Evolutionary conservation across 1,140 invertebrate species (phyloP), one percentile per base, ranked within the genome.

Genomic region (Drepana arcuata): DNA sequence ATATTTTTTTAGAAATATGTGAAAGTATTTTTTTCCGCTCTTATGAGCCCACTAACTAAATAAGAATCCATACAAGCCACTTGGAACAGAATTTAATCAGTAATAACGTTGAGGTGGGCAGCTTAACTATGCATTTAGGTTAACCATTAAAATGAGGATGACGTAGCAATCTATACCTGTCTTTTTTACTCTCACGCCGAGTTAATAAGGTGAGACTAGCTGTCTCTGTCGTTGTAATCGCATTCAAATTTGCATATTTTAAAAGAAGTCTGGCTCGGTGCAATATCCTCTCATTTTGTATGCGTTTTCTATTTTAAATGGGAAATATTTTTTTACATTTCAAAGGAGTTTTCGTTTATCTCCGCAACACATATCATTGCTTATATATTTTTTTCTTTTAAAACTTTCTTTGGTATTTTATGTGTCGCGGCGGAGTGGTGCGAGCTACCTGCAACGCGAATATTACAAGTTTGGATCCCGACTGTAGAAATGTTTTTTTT

Each of bases 211-310:
- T 14, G 14, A 31, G 12, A 11, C 30, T 46, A 37, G 6, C 39
- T 18, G 14, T 59, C 52, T 34, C 45, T 7, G 33, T 61, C 44
- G 18, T 7, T 36, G 30, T 65, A 57, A 65, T 65, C 50, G 47
- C 36, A 61, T 65, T 65, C 58, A 62, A 58, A 58, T 54, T 55
- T 61, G 50, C 57, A 58, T 57, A 55, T 65, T 61, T 52, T 47
- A 65, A 64, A 60, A 60, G 54, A 41, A 48, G 38, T 30, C 42
- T 37, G 39, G 39, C 31, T 47, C 35, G 39, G 37, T 48, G 57
- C 53, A 60, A 61, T 64, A 57, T 57, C 44, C 57, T 55, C 48
- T 63, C 55, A 59, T 59, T 55, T 53, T 44, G 42, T 62, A 56
- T 57, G 56, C 56, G 45, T 52, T 54, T 61, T 47, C 52, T 56